A percentile compares a stretch with the other conserved stretches of the same genome.
phyloP scores from a whole-genome alignment of 1,140 invertebrate genomes.

The Drosophila neocordata region DNA sequence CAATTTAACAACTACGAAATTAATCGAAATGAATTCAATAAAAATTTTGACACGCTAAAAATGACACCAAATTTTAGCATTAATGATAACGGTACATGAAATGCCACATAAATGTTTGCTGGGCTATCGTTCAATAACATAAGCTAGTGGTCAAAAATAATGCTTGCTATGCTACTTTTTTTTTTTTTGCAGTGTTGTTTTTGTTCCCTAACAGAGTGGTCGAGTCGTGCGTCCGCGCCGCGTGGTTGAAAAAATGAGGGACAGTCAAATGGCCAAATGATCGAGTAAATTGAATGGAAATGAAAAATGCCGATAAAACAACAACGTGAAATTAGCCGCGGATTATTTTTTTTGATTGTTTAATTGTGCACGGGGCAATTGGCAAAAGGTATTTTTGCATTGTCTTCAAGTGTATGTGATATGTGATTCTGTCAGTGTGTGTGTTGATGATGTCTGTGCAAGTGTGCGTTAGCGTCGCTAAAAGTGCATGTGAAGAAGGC shows the following conservation, averaged over 20 bases:
- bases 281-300: constrained; percentile 3
- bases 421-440: constrained; percentile 3
- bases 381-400: constrained; percentile 2
- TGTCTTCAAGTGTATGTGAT: constrained; percentile 6
- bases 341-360: not conserved
- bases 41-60: too few species aligned
- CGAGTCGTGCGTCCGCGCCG: not conserved
- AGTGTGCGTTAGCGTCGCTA: constrained; percentile 16
- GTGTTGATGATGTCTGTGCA: not conserved
- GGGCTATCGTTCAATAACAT: too few species aligned
- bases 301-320: not conserved
- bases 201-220: not conserved
- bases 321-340: not conserved
- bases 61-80: too few species aligned
- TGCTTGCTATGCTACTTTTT: too few species aligned
- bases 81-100: too few species aligned
- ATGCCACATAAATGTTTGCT: too few species aligned
- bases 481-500: constrained; percentile 19
- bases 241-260: not conserved
- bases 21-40: too few species aligned
- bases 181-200: not conserved
- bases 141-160: too few species aligned
- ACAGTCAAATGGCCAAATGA: not conserved
- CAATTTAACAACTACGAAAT: too few species aligned
- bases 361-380: not conserved